Evolutionary conservation across 2,888 invertebrate genomes (phyloP), one percentile per base, ranked within the genome.

Genomic region (Sarcophaga variegata): DNA sequence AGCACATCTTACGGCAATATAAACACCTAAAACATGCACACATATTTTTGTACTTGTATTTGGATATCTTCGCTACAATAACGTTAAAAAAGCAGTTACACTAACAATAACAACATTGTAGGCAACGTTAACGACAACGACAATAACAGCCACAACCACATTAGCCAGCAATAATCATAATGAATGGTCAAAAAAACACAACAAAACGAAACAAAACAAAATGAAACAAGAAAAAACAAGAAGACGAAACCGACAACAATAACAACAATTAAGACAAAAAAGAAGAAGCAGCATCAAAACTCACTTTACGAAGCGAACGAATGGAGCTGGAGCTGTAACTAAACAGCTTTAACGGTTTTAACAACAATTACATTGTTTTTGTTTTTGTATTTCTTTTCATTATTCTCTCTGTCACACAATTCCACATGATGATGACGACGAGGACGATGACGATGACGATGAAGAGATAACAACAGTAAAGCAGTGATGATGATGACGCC

Each of bases 101-200:
- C n/a, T 47, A 71, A 70, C 77, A 67, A 70, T 64, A 79, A 70
- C 75, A 77, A 67, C 67, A 49, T n/a, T 25, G 54, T 64, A 60
- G 62, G 45, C 70, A 83, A 77, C 72, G 22, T 69, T 77, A 69
- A 78, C 59, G 17, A 49, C 70, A 81, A 75, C 79, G 79, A 74
- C 80, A 78, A 74, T 45, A 82, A 45, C 74, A 74, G 60, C 72
- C 10, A 37, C 63, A 72, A 67, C 63, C 49, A 67, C 72, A 83
- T 78, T 78, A 86, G 70, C 85, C 71, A 76, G 75, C 87, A 81
- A 78, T 81, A 89, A 87, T 88, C 88, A 83, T 87, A 85, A 85
- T 81, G 71, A 81, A 72, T 83, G 87, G 85, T 86, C 88, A 89
- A 76, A 83, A 83, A 66, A 69, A 69, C 11, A 79, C 37, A 66